phyloP scores from a whole-genome alignment of 2,113 vertebrate species.

The Myrmecophaga tridactyla region DNA sequence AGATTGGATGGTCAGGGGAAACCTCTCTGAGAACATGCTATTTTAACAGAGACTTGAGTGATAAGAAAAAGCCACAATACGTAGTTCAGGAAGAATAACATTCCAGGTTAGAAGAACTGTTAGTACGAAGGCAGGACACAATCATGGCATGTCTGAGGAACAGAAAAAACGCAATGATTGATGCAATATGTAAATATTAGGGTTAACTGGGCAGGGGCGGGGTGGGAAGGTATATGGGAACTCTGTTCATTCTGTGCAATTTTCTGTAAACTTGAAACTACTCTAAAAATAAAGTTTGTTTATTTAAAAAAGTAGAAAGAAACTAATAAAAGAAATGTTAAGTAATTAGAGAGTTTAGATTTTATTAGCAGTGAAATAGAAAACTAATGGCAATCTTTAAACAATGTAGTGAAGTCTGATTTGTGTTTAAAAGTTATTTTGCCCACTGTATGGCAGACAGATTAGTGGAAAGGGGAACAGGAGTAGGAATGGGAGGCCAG shows the following conservation, averaged over 20 bases:
- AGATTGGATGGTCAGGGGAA: neutral
- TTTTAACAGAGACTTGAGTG: neutral
- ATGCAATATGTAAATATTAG: too few species aligned
- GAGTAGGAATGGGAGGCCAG: neutral
- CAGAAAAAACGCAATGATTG: neutral
- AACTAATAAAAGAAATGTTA: neutral
- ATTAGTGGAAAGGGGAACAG: neutral
- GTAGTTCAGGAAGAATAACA: neutral
- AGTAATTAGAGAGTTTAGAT: neutral
- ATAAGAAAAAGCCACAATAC: neutral
- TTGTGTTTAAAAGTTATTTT: neutral
- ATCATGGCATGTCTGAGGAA: neutral
- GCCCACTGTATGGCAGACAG: neutral
- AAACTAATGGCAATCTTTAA: neutral
- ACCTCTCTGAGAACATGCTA: neutral
- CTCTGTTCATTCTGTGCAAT: too few species aligned
- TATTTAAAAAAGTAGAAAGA: too few species aligned
- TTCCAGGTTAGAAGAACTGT: neutral
- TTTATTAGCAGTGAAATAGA: neutral
- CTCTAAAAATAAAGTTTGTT: too few species aligned
- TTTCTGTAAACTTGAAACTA: too few species aligned
- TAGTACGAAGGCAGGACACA: neutral
- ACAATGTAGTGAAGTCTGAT: neutral
- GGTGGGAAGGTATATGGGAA: too few species aligned
- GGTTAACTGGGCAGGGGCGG: too few species aligned